Conservation (phyloP, 2,113 vertebrate genomes). For the Jacana jacana region DNA sequence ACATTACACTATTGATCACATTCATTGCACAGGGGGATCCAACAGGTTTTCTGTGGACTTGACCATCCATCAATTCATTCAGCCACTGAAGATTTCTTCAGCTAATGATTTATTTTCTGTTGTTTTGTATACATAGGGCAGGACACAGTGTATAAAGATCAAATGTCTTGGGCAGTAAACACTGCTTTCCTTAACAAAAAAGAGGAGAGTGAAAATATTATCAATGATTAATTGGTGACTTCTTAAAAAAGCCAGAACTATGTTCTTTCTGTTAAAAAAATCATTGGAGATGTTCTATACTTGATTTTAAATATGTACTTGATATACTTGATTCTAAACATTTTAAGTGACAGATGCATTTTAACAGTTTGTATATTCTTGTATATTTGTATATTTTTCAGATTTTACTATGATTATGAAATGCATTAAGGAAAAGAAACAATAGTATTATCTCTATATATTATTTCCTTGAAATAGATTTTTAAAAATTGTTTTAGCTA, state of each 20-base stretch:
- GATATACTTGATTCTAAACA: background rate
- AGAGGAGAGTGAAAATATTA: background rate
- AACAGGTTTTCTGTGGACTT: background rate
- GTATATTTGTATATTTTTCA: background rate
- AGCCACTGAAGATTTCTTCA: background rate
- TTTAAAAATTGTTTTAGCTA: background rate
- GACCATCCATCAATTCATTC: background rate
- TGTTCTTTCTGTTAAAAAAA: background rate
- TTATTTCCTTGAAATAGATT: background rate
- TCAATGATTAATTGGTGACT: background rate
- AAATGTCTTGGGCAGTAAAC: background rate
- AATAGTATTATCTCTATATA: background rate
- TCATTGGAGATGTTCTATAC: background rate
- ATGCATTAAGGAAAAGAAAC: background rate
- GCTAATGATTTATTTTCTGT: background rate
- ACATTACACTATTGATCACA: background rate
- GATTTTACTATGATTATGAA: background rate
- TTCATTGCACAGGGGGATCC: background rate
- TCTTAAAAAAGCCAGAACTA: background rate
- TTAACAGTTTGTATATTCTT: background rate
- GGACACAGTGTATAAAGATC: background rate
- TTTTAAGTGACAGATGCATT: background rate
- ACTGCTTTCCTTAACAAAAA: background rate
- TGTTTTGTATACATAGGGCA: background rate
- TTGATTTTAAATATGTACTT: background rate